phyloP scores from a whole-genome alignment of 64 coral and sea anemone species.

The Actinia tenebrosa region DNA sequence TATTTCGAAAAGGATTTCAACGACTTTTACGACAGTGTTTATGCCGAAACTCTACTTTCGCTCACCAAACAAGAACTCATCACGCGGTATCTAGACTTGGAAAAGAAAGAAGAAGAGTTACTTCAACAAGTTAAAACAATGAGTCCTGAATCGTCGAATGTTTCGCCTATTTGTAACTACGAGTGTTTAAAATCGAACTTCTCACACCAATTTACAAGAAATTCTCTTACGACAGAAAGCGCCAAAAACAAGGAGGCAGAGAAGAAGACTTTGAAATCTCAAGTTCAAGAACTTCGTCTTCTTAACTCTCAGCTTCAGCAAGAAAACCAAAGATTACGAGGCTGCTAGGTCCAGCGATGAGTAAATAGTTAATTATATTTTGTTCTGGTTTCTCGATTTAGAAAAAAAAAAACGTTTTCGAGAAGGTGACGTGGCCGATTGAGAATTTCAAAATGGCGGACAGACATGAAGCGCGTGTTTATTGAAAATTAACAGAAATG shows the following conservation, averaged over 20 bases:
- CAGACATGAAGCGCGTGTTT: neutral
- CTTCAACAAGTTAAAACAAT: constrained; percentile 29
- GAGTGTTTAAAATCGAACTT: neutral
- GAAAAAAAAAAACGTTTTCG: neutral
- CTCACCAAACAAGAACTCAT: constrained; percentile 74
- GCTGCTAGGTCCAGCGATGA: neutral
- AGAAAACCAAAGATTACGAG: constrained; percentile 23
- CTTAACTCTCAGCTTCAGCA: neutral
- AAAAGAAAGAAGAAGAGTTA: constrained; percentile 72
- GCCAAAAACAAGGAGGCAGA: neutral
- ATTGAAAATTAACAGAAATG: neutral
- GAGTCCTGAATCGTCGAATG: neutral
- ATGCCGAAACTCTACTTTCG: constrained; percentile 63
- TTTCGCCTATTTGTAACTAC: neutral
- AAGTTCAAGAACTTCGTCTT: constrained; percentile 5
- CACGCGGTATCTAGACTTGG: constrained; percentile 49
- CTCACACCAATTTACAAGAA: neutral
- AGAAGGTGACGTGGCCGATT: neutral
- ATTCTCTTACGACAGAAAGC: neutral
- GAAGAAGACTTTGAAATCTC: neutral
- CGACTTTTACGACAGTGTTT: constrained; percentile 67
- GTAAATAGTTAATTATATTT: neutral
- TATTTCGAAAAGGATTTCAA: constrained; percentile 92
- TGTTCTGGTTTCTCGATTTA: neutral
- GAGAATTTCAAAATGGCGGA: constrained; percentile 21